Base-by-base conservation (phyloP, 2,797 vertebrate genomes). In the Delichon dasypus region DNA sequence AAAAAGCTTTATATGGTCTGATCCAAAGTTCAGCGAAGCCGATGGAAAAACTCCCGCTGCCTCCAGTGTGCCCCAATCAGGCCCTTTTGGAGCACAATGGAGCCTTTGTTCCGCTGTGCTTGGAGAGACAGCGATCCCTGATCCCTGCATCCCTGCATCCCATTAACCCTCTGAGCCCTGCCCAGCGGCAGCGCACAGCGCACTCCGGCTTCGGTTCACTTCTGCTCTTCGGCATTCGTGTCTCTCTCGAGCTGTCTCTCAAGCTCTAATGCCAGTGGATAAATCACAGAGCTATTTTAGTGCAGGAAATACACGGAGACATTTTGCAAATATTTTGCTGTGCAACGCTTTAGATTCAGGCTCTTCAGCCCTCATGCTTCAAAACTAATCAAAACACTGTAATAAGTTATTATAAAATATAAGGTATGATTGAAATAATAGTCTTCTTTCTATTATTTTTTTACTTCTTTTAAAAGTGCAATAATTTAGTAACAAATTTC, bases 1-100 rank as follows among this genome's bases (percentile, higher is more conserved):
- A 91, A 97, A 95, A 92, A 95, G 90, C 94, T 97, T 97, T 95
- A 97, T 95, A 97, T 91, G 93, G 95, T 82, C 94, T 85, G 77
- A 87, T 90, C 85, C 90, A 90, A 96, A 93, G 93, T 95, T 96
- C 92, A 90, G 82, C 73, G 86, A 75, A 96, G 86, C 38, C 9
- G 25, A 88, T 58, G 93, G 91, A 95, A 97, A 97, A 92, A 92
- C 73, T 95, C 92, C 90, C 44, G 47, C 87, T 75, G 88, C 76
- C 81, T 95, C 81, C 86, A 70, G 74, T 19, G 29, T 40, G 86
- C 77, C 75, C 67, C 4, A 42, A 44, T n/a, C 78, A 32, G 77
- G 47, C 48, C 51, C 81, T 70, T 55, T 89, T 85, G 9, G 79
- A 97, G 96, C 86, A 93, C 40, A 96, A 82, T 9, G 76, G 80